Evolutionary conservation across 2,888 invertebrate genomes (phyloP), one percentile per base, ranked within the genome.

Genomic region (Oscheius sp.): DNA sequence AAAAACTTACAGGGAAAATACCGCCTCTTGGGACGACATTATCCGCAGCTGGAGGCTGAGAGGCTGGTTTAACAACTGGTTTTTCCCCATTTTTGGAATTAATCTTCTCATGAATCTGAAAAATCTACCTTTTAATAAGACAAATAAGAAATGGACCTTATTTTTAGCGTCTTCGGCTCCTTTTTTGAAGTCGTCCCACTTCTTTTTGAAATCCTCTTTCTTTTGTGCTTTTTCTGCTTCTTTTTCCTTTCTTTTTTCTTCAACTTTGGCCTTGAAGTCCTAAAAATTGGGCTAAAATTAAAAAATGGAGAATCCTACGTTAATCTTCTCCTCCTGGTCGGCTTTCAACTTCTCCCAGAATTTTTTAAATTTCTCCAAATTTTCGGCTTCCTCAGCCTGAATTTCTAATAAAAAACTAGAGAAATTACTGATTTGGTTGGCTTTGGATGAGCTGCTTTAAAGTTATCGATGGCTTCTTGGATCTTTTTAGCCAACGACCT

Each of bases 151-250:
- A 4, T 15, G n/a, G 33, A 55, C n/a, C 8, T 12, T 23, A 3
- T 4, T 10, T 5, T 27, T 1, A 39, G 12, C 42, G 15, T 10
- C 39, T 25, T 15, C 25, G 20, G 34, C 55, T 17, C n/a, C 23
- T 8, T 55, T 17, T 23, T 33, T 55, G n/a, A 33, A 48, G 20
- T 48, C 34, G 12, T 55, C 55, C 34, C 4, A 33, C 10, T 34
- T 55, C 34, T 55, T 20, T 34, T 55, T 33, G 34, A 55, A 55
- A 33, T 55, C 37, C 20, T 42, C 12, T 42, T 42, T 42, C 42
- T 42, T 42, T 10, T 42, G 42, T 3, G 4, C 42, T 42, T 20
- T 3, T 10, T 42, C 42, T 4, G 12, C 42, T 42, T 42, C 42
- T 42, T 42, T 42, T 42, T 15, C 42, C 12, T 15, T 42, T 1